Conservation (phyloP, 2,797 vertebrate genomes). For the Botia kubotai region DNA sequence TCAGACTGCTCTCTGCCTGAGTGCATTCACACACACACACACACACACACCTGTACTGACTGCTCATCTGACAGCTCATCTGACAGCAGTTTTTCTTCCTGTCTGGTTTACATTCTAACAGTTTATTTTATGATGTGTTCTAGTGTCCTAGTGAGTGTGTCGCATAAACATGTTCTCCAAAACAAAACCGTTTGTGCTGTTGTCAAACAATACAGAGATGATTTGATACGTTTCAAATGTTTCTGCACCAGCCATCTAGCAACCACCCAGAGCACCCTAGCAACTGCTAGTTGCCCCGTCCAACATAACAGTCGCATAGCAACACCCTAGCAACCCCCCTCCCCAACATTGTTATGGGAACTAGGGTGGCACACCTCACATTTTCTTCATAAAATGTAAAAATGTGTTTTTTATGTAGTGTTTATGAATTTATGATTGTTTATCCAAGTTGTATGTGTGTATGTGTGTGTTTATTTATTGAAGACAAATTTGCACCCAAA, state of each 20-base stretch:
- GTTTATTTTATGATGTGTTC: constrained; percentile 23
- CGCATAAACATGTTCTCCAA: constrained; percentile 1
- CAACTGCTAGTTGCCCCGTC: no score
- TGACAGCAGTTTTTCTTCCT: constrained; percentile 26
- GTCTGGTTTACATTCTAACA: constrained; percentile 18
- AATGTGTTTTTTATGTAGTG: neutral
- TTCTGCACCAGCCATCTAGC: no score
- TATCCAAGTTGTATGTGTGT: neutral
- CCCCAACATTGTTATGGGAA: neutral
- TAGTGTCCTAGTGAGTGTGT: neutral
- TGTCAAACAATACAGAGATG: neutral
- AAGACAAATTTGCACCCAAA: no score
- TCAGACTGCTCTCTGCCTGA: constrained; percentile 36
- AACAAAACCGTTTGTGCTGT: neutral
- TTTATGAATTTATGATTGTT: neutral
- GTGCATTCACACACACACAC: constrained; percentile 24
- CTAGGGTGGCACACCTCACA: neutral
- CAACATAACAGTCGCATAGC: neutral
- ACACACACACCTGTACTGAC: constrained; percentile 17
- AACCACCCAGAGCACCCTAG: no score
- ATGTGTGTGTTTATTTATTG: no score
- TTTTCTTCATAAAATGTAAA: neutral
- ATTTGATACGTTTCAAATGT: neutral
- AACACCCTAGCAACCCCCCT: neutral
- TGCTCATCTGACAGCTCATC: constrained; percentile 16